These are phyloP conservation scores for Trochalopteron elliotii DNA, from an alignment of 2,113 vertebrate genomes.

Conservation along the genomic window DNA sequence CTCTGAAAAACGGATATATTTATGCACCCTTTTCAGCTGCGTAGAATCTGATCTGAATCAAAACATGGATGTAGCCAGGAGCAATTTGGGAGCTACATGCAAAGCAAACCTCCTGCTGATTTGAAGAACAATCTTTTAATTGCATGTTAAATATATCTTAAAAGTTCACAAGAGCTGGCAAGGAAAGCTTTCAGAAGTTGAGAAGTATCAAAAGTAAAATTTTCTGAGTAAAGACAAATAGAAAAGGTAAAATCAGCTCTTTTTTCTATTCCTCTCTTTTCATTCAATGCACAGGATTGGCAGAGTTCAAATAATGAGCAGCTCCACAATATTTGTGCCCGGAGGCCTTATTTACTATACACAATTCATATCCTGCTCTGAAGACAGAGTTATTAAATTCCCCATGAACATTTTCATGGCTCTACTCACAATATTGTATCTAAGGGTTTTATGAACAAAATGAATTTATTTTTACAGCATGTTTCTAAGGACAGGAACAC, in stretches of 20 bases:
- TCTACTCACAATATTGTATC: neutral
- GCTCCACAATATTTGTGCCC: conserved; percentile 25
- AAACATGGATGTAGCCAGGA: conserved; percentile 28
- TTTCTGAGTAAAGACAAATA: neutral
- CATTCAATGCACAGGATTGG: neutral
- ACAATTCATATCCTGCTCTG: conserved; percentile 63
- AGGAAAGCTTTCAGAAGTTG: neutral
- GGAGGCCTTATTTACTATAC: conserved; percentile 60
- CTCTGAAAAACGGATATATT: neutral
- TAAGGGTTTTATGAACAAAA: conserved; percentile 27
- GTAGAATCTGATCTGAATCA: conserved; percentile 32
- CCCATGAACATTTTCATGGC: conserved; percentile 14
- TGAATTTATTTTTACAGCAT: conserved; percentile 22
- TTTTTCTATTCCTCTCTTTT: neutral
- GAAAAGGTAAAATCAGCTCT: neutral
- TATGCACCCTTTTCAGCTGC: conserved; percentile 13
- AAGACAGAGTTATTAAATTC: conserved; percentile 54
- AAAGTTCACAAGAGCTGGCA: neutral
- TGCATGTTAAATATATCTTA: conserved; percentile 10
- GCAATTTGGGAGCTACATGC: neutral
- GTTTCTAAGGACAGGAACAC: neutral
- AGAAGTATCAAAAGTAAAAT: neutral
- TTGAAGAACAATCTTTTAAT: conserved; percentile 19
- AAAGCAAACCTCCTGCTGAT: conserved; percentile 18
- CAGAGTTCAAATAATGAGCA: conserved; percentile 38